phyloP scores from a whole-genome alignment of 2,113 vertebrate genomes.

The Hydropotes inermis region DNA sequence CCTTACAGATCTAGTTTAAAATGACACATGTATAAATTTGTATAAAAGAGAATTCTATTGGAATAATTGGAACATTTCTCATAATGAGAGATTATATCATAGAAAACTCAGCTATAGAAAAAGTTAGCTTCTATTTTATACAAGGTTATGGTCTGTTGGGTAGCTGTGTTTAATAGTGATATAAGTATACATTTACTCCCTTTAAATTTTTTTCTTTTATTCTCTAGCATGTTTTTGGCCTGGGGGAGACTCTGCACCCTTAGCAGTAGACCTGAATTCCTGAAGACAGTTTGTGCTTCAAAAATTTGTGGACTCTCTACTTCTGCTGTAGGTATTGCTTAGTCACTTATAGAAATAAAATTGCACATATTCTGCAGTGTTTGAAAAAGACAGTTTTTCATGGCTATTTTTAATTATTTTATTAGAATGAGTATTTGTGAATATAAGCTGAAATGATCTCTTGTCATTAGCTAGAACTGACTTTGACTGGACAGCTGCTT shows the following conservation, averaged over 20 bases:
- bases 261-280: conserved; percentile 66
- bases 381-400: not conserved
- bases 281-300: conserved; percentile 74
- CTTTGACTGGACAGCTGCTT: not conserved
- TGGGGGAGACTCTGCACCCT: conserved; percentile 67
- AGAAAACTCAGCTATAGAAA: conserved; percentile 34
- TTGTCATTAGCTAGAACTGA: not conserved
- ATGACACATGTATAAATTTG: not conserved
- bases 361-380: not conserved
- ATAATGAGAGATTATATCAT: not conserved
- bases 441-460: not conserved
- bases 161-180: not conserved
- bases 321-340: conserved; percentile 80
- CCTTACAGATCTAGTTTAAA: conserved; percentile 39
- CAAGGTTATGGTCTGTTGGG: not conserved
- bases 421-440: not conserved
- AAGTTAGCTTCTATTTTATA: conserved; percentile 14
- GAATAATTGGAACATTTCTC: not conserved
- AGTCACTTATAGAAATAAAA: conserved; percentile 38
- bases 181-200: not conserved
- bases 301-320: conserved; percentile 68
- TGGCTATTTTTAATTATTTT: not conserved
- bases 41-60: conserved; percentile 10
- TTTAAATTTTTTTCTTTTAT: conserved; percentile 69
- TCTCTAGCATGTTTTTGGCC: conserved; percentile 81